Percentiles rank a stretch among this genome's conserved stretches.
These are phyloP conservation scores for Acleris cristana DNA, from an alignment of 2,888 invertebrate species.

Conservation along the genomic window DNA sequence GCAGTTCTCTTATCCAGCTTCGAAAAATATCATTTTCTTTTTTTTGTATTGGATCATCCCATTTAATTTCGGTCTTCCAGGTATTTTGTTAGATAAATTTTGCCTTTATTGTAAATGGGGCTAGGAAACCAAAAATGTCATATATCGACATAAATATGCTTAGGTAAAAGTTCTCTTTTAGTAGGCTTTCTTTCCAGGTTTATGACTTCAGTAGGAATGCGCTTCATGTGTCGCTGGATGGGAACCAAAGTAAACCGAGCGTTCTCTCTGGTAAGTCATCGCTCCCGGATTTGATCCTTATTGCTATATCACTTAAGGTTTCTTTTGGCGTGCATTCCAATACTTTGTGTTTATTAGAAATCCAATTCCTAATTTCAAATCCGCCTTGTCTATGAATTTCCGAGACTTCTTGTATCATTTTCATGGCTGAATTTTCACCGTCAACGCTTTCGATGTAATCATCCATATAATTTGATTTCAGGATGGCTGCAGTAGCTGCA, in stretches of 20 bases:
- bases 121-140: slow-evolving; percentile 29
- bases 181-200: slow-evolving; percentile 21
- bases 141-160: slow-evolving; percentile 31
- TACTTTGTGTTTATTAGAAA: slow-evolving; percentile 6
- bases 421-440: background rate
- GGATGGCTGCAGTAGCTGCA: slow-evolving; percentile 20
- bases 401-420: slow-evolving; percentile 14
- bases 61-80: slow-evolving; percentile 24
- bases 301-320: slow-evolving; percentile 17
- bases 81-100: slow-evolving; percentile 25
- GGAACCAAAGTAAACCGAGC: slow-evolving; percentile 37
- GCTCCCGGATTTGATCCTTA: slow-evolving; percentile 19
- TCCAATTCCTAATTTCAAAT: slow-evolving; percentile 19
- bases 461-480: slow-evolving; percentile 33
- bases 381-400: slow-evolving; percentile 19
- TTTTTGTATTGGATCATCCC: slow-evolving; percentile 25
- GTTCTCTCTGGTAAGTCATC: slow-evolving; percentile 15
- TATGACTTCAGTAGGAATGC: slow-evolving; percentile 23
- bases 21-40: slow-evolving; percentile 5
- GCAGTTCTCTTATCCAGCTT: slow-evolving; percentile 19
- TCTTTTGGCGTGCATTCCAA: slow-evolving; percentile 14
- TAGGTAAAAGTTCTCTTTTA: slow-evolving; percentile 33
- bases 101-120: slow-evolving; percentile 21
- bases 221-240: slow-evolving; percentile 7
- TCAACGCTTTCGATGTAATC: slow-evolving; percentile 25